Evolutionary conservation across 2,113 vertebrate genomes (phyloP), one percentile per base, ranked within the genome.

Genomic region (Theropithecus gelada): DNA sequence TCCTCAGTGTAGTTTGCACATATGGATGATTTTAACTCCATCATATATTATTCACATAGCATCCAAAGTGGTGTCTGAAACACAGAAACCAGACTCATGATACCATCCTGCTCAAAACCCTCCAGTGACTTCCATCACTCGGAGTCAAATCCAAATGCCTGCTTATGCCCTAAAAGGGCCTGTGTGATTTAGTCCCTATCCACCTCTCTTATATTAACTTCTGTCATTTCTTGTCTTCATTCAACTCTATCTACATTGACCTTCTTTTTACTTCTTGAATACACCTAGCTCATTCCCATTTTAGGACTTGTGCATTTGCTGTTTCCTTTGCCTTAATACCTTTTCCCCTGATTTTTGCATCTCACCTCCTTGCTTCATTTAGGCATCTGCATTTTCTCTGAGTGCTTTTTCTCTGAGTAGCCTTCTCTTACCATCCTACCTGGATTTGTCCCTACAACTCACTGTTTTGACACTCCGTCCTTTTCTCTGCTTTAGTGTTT

Each of bases 401-500:
- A 22, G 32, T 73, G 38, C n/a, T 86, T 27, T 87, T 48, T 27
- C 50, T 84, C 43, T 17, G 40, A 38, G 6, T 40, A 18, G 17
- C 1, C 40, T 57, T 64, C 16, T 83, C 27, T 61, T 45, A 57
- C 0, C n/a, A 7, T 27, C 27, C 13, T 11, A 23, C 11, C 14
- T 83, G 52, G 35, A 48, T 32, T 8, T 32, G 76, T 50, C 7
- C 35, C n/a, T n/a, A 64, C 18, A 80, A 32, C 25, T 25, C 50
- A 48, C 5, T 22, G 10, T n/a, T 32, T 40, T 38, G 40, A 59
- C 4, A 61, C 35, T 76, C 43, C 75, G 52, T 66, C 40, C 25
- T 95, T 59, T 81, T 59, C 45, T 35, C 35, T 73, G 66, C 20
- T 50, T 95, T 23, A 52, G 16, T 75, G 14, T 70, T 91, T 94